Evolutionary conservation across 2,888 invertebrate genomes (phyloP).

Genomic region (Unio delphinus): DNA sequence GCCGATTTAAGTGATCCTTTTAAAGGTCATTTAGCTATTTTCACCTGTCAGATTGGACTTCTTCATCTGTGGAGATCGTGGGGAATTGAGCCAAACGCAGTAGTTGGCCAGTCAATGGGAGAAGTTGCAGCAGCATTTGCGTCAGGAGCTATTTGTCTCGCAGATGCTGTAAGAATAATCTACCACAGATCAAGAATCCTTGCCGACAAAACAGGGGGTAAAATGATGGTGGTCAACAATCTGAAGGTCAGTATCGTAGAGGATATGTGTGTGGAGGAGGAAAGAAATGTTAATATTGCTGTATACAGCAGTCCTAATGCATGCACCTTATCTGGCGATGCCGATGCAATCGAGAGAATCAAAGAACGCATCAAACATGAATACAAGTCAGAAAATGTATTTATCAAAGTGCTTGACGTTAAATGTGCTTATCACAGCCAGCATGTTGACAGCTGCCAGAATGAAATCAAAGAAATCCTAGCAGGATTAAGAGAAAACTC

Average conservation of each 20-base stretch:
- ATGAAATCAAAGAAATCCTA: no score
- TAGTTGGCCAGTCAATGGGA: constrained; percentile 52
- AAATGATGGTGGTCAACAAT: constrained; percentile 42
- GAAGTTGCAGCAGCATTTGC: constrained; percentile 51
- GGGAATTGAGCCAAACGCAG: constrained; percentile 33
- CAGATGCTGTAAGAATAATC: constrained; percentile 42
- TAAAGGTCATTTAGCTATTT: constrained; percentile 41
- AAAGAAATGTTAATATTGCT: constrained; percentile 23
- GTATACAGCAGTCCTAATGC: constrained; percentile 36
- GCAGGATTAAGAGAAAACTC: no score
- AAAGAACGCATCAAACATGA: no score
- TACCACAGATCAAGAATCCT: constrained; percentile 33
- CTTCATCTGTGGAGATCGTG: constrained; percentile 22
- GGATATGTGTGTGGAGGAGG: constrained; percentile 7
- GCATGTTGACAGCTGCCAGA: no score
- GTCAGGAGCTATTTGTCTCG: constrained; percentile 29
- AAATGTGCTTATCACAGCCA: no score
- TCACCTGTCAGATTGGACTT: constrained; percentile 42
- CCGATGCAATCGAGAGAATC: no score
- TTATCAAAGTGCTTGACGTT: no score
- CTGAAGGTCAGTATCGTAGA: constrained; percentile 15
- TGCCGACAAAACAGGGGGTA: constrained; percentile 25
- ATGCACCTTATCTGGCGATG: constrained; percentile 47
- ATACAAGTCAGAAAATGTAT: no score
- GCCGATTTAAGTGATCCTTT: constrained; percentile 33